phyloP scores from a whole-genome alignment of 2,113 vertebrate genomes.

The Corythornis vintsioides region DNA sequence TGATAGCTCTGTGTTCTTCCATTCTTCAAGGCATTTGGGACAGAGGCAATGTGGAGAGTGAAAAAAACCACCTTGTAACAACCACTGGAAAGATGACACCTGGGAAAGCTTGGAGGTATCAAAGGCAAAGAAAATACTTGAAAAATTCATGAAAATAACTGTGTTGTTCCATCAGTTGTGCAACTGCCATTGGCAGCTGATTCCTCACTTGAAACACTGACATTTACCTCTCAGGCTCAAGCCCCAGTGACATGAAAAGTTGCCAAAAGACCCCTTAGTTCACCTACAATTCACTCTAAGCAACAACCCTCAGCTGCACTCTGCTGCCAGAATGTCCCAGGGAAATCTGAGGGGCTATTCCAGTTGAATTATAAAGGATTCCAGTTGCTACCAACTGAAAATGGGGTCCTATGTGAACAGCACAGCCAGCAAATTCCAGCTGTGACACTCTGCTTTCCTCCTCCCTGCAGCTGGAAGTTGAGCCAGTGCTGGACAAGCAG shows the following conservation, averaged over 20 bases:
- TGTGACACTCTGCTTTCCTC: rapidly evolving
- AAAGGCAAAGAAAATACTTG: constrained; percentile 1
- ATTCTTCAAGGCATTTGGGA: constrained; percentile 37
- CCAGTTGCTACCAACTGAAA: background rate
- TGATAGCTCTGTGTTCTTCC: background rate
- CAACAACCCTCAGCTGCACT: background rate
- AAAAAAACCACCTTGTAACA: constrained; percentile 33
- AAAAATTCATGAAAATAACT: background rate
- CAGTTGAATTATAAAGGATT: background rate
- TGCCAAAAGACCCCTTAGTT: background rate
- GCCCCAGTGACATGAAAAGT: background rate
- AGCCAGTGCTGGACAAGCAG: background rate
- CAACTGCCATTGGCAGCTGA: background rate
- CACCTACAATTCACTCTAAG: background rate
- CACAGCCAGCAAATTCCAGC: background rate
- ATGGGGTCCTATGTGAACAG: background rate
- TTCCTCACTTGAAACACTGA: background rate
- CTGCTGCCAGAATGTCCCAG: background rate
- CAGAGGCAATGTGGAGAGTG: background rate
- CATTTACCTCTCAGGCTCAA: background rate
- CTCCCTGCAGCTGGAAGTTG: background rate
- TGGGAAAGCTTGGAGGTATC: background rate
- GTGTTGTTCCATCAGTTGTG: constrained; percentile 17
- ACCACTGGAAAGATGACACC: background rate
- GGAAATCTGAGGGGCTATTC: background rate